Base-by-base conservation (phyloP, 2,797 vertebrate genomes). In the Meda fulgida region DNA sequence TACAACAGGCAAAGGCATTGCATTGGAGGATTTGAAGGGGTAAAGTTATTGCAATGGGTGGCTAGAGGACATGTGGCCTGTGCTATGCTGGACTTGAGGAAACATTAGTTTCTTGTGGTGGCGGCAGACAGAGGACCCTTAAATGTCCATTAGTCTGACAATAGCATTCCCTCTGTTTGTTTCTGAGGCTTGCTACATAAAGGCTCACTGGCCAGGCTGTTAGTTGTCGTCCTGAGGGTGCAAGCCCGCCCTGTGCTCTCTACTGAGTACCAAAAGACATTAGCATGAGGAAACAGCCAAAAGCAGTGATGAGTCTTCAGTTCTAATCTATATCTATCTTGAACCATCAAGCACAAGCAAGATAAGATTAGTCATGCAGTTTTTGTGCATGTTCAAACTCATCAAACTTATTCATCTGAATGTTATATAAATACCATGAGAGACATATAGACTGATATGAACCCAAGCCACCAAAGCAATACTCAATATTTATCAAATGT, bases 291-390 rank as follows among this genome's bases (percentile, higher is more conserved):
- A 89, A 79, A 88, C 53, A 83, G 91, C 87, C 84, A 88, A 60
- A 69, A 87, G 80, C 85, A 87, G 73, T 66, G 80, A 89, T 80
- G 60, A 90, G 79, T 81, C 79, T 90, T 80, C 85, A 87, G 84
- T 81, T 88, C 86, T 85, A 73, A 85, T 90, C 90, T 76, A 80
- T 86, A 72, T 90, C 92, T 83, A 65, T 85, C 86, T 77, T 43
- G 73, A 90, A 46, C 86, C 86, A 91, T 91, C 90, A 77, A 81
- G 86, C 66, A 75, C 91, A 88, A 89, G 80, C 90, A 92, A 91
- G 90, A 92, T 89, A 88, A 63, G 86, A 83, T 88, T 84, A 85
- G 86, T 87, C 81, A 89, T 82, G 84, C 53, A 86, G 84, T 90
- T 88, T 84, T 21, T 78, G 38, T 58, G 72, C 80, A 71, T 40